These are phyloP conservation scores for Epinotia bilunana DNA, from an alignment of 2,888 invertebrate species.

Conservation along the genomic window DNA sequence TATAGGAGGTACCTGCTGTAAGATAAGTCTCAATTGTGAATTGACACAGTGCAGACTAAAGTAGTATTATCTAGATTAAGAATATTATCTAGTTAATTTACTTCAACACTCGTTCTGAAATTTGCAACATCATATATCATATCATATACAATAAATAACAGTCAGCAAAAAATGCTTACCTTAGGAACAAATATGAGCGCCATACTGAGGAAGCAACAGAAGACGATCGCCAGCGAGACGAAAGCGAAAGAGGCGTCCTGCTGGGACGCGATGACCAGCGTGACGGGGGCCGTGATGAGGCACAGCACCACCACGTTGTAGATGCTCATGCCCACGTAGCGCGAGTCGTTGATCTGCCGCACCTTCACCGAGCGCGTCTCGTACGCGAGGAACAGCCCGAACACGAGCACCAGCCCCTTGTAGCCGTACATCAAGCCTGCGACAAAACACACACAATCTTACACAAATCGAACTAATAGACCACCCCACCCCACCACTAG, in stretches of 20 bases:
- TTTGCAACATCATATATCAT: too few relatives aligned
- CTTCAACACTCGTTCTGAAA: too few relatives aligned
- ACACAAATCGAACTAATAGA: too few relatives aligned
- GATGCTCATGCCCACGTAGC: conserved; percentile 99
- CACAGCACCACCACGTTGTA: conserved; percentile 99
- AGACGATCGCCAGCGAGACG: conserved; percentile 97
- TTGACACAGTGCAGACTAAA: too few relatives aligned
- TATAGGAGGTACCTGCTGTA: neutral
- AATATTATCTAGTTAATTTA: too few relatives aligned
- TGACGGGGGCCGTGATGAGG: conserved; percentile 98
- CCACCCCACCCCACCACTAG: too few relatives aligned
- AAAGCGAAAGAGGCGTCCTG: conserved; percentile 99
- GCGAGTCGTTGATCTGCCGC: conserved; percentile 98
- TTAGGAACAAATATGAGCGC: conserved; percentile 99
- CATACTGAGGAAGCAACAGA: conserved; percentile 99
- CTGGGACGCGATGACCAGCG: conserved; percentile 98
- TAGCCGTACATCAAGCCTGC: conserved; percentile 97
- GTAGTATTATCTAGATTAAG: too few relatives aligned
- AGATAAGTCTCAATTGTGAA: too few relatives aligned
- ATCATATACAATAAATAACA: neutral
- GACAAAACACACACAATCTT: conserved; percentile 49
- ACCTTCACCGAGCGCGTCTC: conserved; percentile 99
- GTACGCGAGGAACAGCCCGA: conserved; percentile 98
- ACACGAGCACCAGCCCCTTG: conserved; percentile 97
- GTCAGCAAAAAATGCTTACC: conserved; percentile 81